Percentiles rank a stretch among this genome's conserved stretches.
Conservation (phyloP, 1,140 invertebrate species). For the Formica exsecta region DNA sequence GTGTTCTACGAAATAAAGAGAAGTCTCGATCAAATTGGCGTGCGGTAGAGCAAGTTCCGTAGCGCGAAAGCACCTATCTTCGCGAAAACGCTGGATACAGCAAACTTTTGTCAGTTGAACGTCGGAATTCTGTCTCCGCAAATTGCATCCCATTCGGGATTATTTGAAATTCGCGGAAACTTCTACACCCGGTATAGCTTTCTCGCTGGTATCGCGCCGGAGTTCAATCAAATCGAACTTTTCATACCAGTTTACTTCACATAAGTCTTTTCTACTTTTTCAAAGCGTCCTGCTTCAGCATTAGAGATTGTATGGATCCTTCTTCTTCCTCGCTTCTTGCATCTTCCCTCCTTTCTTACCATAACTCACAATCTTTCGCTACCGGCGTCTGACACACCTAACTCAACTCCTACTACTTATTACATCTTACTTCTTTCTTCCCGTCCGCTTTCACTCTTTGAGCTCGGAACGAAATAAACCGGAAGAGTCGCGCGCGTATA, state of each 20-base stretch:
- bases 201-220: conserved; percentile 75
- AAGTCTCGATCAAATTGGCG: neutral
- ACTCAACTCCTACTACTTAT: conserved; percentile 61
- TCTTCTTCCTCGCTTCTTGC: conserved; percentile 21
- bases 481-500: conserved; percentile 56
- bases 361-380: conserved; percentile 8
- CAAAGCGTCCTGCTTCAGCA: neutral
- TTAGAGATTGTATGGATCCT: neutral
- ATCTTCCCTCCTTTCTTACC: neutral
- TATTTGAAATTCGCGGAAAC: conserved; percentile 84
- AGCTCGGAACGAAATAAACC: conserved; percentile 2
- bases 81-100: conserved; percentile 66
- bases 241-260: conserved; percentile 75
- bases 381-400: conserved; percentile 44
- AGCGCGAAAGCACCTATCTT: conserved; percentile 23
- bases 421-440: conserved; percentile 52
- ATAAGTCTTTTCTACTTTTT: conserved; percentile 30
- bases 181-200: conserved; percentile 77
- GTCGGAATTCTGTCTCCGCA: conserved; percentile 78
- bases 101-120: conserved; percentile 79
- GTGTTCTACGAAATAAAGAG: conserved; percentile 1
- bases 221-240: conserved; percentile 84
- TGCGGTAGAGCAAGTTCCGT: conserved; percentile 42
- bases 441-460: conserved; percentile 9
- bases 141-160: conserved; percentile 84